Conservation (phyloP, 2,797 vertebrate genomes). For the Phalloptychus januarius region DNA sequence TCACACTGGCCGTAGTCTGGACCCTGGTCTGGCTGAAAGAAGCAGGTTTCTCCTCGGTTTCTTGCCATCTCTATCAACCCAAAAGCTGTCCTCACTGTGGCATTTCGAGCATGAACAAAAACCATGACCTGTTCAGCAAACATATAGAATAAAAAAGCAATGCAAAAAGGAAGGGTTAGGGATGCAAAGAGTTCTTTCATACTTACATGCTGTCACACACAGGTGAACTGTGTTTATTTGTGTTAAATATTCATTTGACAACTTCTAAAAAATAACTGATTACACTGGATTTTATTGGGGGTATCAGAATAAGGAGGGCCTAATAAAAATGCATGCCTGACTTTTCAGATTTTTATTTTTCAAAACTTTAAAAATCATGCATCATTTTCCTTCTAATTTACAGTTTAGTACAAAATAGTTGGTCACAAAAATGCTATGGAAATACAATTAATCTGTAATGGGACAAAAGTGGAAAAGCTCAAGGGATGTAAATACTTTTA, state of each 20-base stretch:
- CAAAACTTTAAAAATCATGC: neutral
- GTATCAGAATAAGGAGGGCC: neutral
- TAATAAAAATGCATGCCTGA: neutral
- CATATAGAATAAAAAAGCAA: neutral
- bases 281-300: neutral
- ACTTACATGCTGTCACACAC: neutral
- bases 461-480: neutral
- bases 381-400: neutral
- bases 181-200: neutral
- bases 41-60: slow-evolving; percentile 88
- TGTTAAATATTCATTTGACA: neutral
- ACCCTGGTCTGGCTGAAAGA: slow-evolving; percentile 88
- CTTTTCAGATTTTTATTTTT: slow-evolving; percentile 1
- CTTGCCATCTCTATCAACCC: slow-evolving; percentile 94
- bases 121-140: slow-evolving; percentile 91
- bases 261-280: neutral
- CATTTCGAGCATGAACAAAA: slow-evolving; percentile 96
- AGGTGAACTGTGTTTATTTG: neutral
- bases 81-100: slow-evolving; percentile 94
- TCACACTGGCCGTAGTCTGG: slow-evolving; percentile 93
- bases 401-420: neutral
- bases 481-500: neutral
- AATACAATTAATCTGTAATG: neutral
- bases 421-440: neutral
- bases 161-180: neutral